Evolutionary conservation across 1,140 invertebrate genomes (phyloP), one percentile per base, ranked within the genome.

Genomic region (Agraylea sexmaculata): DNA sequence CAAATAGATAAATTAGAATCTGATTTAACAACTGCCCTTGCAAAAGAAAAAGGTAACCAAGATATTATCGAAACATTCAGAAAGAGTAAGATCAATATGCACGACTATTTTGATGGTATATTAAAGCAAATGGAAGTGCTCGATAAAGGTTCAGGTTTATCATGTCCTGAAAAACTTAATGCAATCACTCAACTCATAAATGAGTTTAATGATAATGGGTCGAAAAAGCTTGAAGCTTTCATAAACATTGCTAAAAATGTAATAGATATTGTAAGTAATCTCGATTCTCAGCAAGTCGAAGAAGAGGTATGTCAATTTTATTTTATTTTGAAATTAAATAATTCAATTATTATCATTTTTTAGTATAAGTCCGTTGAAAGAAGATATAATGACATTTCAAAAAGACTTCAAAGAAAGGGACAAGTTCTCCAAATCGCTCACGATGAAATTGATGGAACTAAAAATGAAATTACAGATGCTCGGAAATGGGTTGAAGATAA

Each of bases 271-370:
- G 80, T 87, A 2, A 87, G 82, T 56, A 87, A 84, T 59, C 62
- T 87, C 27, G 90, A 93, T 58, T 80, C 80, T 0, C 87, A 92
- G 50, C 85, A 92, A 59, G 79, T 93, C 13, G 87, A 92, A 56
- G 89, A 93, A 55, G 82, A 85, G 67, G 69, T 72, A 58, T 55
- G 53, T 58, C 44, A 42, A 47, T 13, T 29, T 41, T 16, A 29
- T 40, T 42, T 21, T 52, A 37, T n/a, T n/a, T n/a, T n/a, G n/a
- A n/a, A n/a, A n/a, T n/a, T n/a, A n/a, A n/a, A n/a, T n/a, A n/a
- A n/a, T 34, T 25, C 29, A 12, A 41, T 23, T 29, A 37, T 37
- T 29, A 25, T 56, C 42, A 53, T 44, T 28, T 65, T 60, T 40
- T 60, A 80, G 66, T 70, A 86, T 45, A 87, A 88, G 59, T 78